Evolutionary conservation across 2,888 invertebrate species (phyloP).

Genomic region (Drosophila kuntzei): DNA sequence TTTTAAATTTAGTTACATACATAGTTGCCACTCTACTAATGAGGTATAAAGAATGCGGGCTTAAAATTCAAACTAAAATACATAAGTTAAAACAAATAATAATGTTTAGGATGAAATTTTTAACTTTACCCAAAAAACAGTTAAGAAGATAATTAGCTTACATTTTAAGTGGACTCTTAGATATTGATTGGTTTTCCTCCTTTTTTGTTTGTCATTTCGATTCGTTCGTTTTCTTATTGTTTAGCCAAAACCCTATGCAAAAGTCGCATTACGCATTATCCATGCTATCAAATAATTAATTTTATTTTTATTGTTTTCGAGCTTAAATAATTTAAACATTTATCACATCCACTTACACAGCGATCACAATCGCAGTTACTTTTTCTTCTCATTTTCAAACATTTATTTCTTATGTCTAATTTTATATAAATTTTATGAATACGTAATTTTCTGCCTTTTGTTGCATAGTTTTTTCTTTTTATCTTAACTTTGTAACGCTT

Average conservation of each 20-base stretch:
- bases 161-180: constrained; percentile 66
- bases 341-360: constrained; percentile 85
- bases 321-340: constrained; percentile 83
- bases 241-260: constrained; percentile 68
- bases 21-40: constrained; percentile 68
- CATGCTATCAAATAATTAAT: constrained; percentile 60
- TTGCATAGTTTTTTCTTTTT: constrained; percentile 49
- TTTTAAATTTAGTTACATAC: constrained; percentile 52
- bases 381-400: constrained; percentile 59
- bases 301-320: constrained; percentile 60
- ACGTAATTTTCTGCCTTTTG: constrained; percentile 58
- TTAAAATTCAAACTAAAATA: constrained; percentile 65
- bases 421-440: constrained; percentile 56
- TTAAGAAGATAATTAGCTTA: constrained; percentile 64
- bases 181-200: constrained; percentile 51
- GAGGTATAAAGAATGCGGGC: constrained; percentile 74
- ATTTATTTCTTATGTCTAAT: constrained; percentile 42
- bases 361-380: constrained; percentile 79
- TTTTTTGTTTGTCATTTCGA: constrained; percentile 2
- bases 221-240: constrained; percentile 8
- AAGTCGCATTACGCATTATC: constrained; percentile 63
- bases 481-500: constrained; percentile 54
- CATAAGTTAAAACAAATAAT: constrained; percentile 46
- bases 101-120: constrained; percentile 56
- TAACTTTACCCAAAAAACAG: constrained; percentile 48